phyloP scores from a whole-genome alignment of 1,140 invertebrate species.

The Holotrichia oblita region DNA sequence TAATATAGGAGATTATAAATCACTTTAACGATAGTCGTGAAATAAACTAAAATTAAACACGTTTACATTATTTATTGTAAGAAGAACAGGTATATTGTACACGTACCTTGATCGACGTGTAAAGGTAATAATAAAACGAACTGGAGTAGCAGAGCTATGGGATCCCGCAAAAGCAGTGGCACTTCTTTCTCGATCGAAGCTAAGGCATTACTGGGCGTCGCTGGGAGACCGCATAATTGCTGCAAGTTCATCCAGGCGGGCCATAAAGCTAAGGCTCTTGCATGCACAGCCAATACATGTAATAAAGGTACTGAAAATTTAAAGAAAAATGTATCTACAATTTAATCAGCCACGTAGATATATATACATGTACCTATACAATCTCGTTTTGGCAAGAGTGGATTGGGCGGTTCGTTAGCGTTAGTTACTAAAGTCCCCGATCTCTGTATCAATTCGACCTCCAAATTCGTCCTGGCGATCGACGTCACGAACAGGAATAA shows the following conservation, averaged over 20 bases:
- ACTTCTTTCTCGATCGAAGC: slow-evolving; percentile 72
- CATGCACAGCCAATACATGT: slow-evolving; percentile 87
- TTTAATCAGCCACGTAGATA: too few species aligned
- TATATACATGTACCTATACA: slow-evolving; percentile 74
- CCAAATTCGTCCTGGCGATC: slow-evolving; percentile 91
- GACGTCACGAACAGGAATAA: slow-evolving; percentile 90
- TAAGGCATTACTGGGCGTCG: slow-evolving; percentile 58
- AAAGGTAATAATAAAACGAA: slow-evolving; percentile 85
- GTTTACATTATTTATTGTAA: not conserved
- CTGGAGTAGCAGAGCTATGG: slow-evolving; percentile 84
- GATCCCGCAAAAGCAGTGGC: slow-evolving; percentile 86
- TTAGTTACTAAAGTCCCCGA: slow-evolving; percentile 77
- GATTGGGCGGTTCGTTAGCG: slow-evolving; percentile 66
- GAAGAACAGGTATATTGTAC: too few species aligned
- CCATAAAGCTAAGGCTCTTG: slow-evolving; percentile 71
- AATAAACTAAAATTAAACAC: slow-evolving; percentile 74
- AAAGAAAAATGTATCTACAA: not conserved
- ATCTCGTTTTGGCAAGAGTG: slow-evolving; percentile 80
- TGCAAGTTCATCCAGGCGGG: slow-evolving; percentile 73
- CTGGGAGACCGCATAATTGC: slow-evolving; percentile 66
- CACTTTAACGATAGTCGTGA: slow-evolving; percentile 83
- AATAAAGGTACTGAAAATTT: slow-evolving; percentile 79
- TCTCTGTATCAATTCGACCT: slow-evolving; percentile 89
- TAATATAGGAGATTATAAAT: slow-evolving; percentile 90
- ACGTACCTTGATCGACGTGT: slow-evolving; percentile 85